These are phyloP conservation scores for Hypotaenidia okinawae DNA, from an alignment of 2,797 vertebrate genomes.

Conservation along the genomic window DNA sequence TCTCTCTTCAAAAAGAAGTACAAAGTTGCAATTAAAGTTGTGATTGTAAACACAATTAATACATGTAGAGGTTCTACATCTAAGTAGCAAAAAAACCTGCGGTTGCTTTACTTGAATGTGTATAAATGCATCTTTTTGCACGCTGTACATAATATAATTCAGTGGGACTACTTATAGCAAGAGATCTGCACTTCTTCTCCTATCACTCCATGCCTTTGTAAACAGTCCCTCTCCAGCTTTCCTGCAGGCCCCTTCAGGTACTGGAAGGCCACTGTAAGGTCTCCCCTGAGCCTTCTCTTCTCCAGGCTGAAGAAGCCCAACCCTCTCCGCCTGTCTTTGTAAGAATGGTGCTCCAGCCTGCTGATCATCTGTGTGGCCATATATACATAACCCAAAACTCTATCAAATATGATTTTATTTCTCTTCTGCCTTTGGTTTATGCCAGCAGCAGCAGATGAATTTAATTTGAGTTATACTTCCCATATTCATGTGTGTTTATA, in stretches of 20 bases:
- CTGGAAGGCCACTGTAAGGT: too few relatives aligned
- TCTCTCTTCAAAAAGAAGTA: neutral
- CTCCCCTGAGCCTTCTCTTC: too few relatives aligned
- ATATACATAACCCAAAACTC: neutral
- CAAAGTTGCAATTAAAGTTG: neutral
- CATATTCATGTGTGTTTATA: neutral
- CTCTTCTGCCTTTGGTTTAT: slow-evolving; percentile 14
- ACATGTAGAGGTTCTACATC: neutral
- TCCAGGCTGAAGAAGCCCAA: too few relatives aligned
- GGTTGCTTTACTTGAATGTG: neutral
- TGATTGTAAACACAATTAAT: neutral
- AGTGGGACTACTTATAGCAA: neutral
- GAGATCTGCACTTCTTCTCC: neutral
- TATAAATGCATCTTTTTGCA: neutral
- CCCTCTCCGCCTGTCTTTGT: too few relatives aligned
- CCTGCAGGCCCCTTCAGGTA: too few relatives aligned
- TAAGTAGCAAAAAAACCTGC: neutral
- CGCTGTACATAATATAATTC: neutral
- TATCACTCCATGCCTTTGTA: too few relatives aligned
- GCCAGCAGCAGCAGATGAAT: neutral
- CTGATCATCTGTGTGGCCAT: too few relatives aligned
- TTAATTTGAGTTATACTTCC: neutral
- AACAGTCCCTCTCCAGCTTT: too few relatives aligned
- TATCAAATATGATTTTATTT: neutral
- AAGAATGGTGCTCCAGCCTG: too few relatives aligned